Evolutionary conservation across 2,113 vertebrate species (phyloP), one percentile per base, ranked within the genome.

Genomic region (Hiodon tergisus): DNA sequence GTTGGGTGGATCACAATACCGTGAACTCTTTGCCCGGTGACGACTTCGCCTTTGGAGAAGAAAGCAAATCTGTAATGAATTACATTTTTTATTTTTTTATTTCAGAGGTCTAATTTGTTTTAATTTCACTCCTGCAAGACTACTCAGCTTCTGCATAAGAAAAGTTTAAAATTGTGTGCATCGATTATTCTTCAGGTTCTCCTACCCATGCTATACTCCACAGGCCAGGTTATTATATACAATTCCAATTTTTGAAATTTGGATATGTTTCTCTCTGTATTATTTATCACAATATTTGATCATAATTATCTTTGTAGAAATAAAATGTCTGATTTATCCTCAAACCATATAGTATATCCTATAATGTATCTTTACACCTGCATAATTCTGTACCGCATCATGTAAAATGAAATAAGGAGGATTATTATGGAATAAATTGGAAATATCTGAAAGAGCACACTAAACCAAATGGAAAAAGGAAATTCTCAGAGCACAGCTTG

Each of bases 11-110:
- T 85, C 80, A 83, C 78, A 83, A 75, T 78, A 79, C 61, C 71
- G 68, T 79, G 81, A 83, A 89, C 84, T 81, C 78, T 79, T 78
- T 69, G 73, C 67, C 82, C 77, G 80, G 75, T 80, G 80, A 74
- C 80, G 80, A 89, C 85, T 81, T 81, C 77, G 67, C 73, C 82
- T 78, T 79, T 69, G 60, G 72, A 78, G 77, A 78, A 81, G 77
- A 83, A 63, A 73, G 62, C 82, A 83, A 74, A 75, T 57, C 75
- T 81, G 82, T 83, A 82, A 81, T 78, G 80, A 75, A 80, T 75
- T 68, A 66, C 83, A 82, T 87, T 81, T 82, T 82, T 85, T 87
- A 67, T 75, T 75, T 75, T 75, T 67, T 58, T 67, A 75, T 67
- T 67, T 75, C 53, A 50, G 65, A 67, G 63, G 65, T 67, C 65